phyloP scores from a whole-genome alignment of 1,140 invertebrate genomes.

The Philotrypesis tridentata region DNA sequence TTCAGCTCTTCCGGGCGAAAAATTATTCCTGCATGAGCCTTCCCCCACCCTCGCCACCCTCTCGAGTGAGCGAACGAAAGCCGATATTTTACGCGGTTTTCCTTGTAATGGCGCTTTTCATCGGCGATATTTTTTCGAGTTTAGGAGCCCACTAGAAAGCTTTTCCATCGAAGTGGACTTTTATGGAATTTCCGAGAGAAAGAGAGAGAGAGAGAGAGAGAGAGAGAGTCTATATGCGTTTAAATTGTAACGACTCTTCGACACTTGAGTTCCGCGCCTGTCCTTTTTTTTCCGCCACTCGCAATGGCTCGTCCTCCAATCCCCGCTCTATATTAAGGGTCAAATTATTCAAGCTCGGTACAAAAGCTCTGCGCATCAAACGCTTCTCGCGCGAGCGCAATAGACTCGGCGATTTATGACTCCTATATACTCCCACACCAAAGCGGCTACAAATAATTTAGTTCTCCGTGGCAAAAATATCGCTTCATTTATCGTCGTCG shows the following conservation, averaged over 20 bases:
- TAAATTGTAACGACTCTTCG: no score
- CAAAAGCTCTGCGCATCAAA: slow-evolving; percentile 2
- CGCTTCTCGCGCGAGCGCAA: slow-evolving; percentile 16
- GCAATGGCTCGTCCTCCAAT: no score
- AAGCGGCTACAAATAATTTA: slow-evolving; percentile 38
- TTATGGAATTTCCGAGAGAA: not conserved
- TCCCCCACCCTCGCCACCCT: not conserved
- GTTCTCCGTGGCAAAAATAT: slow-evolving; percentile 25
- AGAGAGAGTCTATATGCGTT: no score
- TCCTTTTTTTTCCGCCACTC: no score
- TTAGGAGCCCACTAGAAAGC: not conserved
- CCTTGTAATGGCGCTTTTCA: slow-evolving; percentile 25
- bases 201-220: no score
- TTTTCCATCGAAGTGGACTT: slow-evolving; percentile 3
- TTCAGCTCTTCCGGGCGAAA: not conserved
- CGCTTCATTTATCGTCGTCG: slow-evolving; percentile 40
- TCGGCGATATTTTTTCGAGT: slow-evolving; percentile 16
- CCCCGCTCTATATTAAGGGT: no score
- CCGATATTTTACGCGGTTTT: not conserved
- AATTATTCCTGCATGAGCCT: not conserved
- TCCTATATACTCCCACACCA: not conserved
- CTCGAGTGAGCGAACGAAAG: not conserved
- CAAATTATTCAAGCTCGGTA: not conserved
- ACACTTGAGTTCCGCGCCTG: not conserved
- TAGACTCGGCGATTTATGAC: slow-evolving; percentile 36